Evolutionary conservation across 2,797 vertebrate genomes (phyloP).

Genomic region (Cetoscarus ocellatus): DNA sequence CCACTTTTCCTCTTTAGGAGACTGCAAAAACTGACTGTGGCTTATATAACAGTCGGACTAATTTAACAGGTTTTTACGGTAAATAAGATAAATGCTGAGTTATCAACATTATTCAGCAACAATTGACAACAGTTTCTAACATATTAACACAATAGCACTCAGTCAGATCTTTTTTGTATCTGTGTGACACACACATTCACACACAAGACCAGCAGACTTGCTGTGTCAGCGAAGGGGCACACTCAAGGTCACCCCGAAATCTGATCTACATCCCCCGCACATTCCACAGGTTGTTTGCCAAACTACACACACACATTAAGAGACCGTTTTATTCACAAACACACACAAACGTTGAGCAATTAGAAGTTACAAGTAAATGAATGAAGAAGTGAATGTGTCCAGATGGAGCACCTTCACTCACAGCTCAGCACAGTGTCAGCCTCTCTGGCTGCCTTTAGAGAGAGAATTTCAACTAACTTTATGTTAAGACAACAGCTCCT

Average conservation of each 20-base stretch:
- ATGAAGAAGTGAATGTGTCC: slow-evolving; percentile 28
- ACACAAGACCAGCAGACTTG: slow-evolving; percentile 81
- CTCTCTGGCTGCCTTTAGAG: background rate
- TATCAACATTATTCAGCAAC: no score
- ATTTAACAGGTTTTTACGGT: no score
- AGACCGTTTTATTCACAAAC: slow-evolving; percentile 42
- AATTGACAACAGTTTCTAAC: no score
- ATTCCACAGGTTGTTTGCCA: slow-evolving; percentile 84
- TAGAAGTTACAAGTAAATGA: slow-evolving; percentile 2
- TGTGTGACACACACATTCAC: slow-evolving; percentile 6
- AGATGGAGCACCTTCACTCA: slow-evolving; percentile 37
- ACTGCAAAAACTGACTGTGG: no score
- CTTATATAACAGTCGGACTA: no score
- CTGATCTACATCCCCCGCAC: slow-evolving; percentile 83
- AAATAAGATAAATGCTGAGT: no score
- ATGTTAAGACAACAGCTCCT: slow-evolving; percentile 7
- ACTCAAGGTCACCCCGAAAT: slow-evolving; percentile 85
- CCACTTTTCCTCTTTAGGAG: no score
- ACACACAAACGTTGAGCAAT: slow-evolving; percentile 16
- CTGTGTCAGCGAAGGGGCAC: slow-evolving; percentile 78
- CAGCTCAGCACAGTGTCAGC: slow-evolving; percentile 20
- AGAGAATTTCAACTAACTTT: slow-evolving; percentile 1
- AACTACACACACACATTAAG: slow-evolving; percentile 33
- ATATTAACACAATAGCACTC: background rate
- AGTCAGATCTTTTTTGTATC: slow-evolving; percentile 12